These are phyloP conservation scores for Dinocampus coccinellae DNA, from an alignment of 2,888 invertebrate species.

Conservation along the genomic window DNA sequence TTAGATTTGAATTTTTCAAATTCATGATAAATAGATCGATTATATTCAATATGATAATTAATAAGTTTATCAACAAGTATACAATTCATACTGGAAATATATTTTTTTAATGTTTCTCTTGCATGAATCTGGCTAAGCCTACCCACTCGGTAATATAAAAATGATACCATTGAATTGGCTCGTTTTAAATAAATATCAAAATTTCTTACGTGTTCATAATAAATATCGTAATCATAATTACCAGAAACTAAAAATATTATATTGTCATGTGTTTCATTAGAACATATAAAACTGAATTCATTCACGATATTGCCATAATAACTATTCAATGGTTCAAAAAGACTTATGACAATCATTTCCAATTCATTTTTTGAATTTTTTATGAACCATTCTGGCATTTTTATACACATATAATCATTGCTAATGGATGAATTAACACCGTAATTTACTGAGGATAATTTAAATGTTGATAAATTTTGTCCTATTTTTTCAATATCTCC, in stretches of 20 bases:
- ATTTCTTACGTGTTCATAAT: slow-evolving; percentile 51
- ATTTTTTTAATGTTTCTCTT: slow-evolving; percentile 51
- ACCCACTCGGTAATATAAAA: slow-evolving; percentile 58
- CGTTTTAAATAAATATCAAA: slow-evolving; percentile 52
- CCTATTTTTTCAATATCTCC: slow-evolving; percentile 73
- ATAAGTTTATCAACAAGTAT: slow-evolving; percentile 54
- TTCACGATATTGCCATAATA: slow-evolving; percentile 47
- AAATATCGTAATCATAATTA: slow-evolving; percentile 50
- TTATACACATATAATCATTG: slow-evolving; percentile 72
- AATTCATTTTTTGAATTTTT: slow-evolving; percentile 52
- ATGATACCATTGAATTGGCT: slow-evolving; percentile 52
- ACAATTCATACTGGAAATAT: slow-evolving; percentile 48
- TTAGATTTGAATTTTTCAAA: slow-evolving; percentile 69
- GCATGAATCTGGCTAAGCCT: slow-evolving; percentile 54
- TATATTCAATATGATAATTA: slow-evolving; percentile 54
- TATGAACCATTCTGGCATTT: slow-evolving; percentile 73
- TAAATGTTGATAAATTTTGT: slow-evolving; percentile 73
- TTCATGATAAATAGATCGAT: slow-evolving; percentile 66
- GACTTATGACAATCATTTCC: slow-evolving; percentile 46
- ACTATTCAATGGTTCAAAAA: slow-evolving; percentile 51
- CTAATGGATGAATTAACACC: slow-evolving; percentile 52
- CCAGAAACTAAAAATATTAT: slow-evolving; percentile 43
- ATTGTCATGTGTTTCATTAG: slow-evolving; percentile 41
- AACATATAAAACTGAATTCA: slow-evolving; percentile 54
- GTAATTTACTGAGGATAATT: slow-evolving; percentile 68